A percentile compares a stretch with the other conserved stretches of the same genome.
phyloP scores from a whole-genome alignment of 2,113 vertebrate genomes.

The Phrynosoma platyrhinos region DNA sequence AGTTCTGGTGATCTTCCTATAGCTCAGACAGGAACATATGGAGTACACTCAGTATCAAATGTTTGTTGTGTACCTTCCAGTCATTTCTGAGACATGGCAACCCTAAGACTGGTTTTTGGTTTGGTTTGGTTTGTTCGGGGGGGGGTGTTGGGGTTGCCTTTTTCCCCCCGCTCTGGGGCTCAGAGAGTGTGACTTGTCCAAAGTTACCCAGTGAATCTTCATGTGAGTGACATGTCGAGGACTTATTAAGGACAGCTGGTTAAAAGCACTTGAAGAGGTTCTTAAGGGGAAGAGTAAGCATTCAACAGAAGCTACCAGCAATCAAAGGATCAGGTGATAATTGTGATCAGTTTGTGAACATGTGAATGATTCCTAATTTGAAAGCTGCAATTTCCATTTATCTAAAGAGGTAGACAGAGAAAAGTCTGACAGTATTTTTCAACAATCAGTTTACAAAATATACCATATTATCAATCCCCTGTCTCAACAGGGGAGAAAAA shows the following conservation, averaged over 20 bases:
- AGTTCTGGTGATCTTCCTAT: not conserved
- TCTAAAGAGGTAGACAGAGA: not conserved
- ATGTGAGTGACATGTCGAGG: not conserved
- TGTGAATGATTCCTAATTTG: not conserved
- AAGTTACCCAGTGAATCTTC: no score
- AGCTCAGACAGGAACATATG: not conserved
- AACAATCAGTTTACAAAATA: slow-evolving; percentile 45
- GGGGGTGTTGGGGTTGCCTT: no score
- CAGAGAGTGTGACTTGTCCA: no score
- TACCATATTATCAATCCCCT: slow-evolving; percentile 48
- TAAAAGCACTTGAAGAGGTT: not conserved
- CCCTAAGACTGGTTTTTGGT: no score
- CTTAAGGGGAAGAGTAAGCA: not conserved
- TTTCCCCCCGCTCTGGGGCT: no score
- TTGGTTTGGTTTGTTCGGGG: no score
- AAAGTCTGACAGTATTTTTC: slow-evolving; percentile 37
- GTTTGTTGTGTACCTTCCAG: no score
- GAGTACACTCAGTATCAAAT: not conserved
- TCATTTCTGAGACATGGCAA: no score
- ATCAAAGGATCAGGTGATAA: not conserved
- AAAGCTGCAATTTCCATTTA: slow-evolving; percentile 28
- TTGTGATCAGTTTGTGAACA: not conserved
- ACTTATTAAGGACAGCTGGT: not conserved
- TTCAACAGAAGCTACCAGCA: not conserved
- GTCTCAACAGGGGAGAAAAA: slow-evolving; percentile 47